Conservation (phyloP, 2,888 invertebrate genomes). For the Lapara coniferarum region DNA sequence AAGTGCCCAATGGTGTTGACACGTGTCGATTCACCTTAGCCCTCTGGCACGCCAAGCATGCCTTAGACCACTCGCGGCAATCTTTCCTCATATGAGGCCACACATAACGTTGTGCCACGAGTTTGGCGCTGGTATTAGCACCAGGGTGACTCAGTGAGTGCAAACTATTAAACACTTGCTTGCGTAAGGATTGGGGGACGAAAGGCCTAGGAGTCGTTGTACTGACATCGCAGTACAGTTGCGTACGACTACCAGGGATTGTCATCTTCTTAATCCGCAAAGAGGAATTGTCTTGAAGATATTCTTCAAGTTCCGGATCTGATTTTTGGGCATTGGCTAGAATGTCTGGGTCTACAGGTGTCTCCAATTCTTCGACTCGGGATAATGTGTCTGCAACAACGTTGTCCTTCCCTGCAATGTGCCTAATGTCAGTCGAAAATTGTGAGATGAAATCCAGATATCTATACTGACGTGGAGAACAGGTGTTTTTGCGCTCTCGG, state of each 20-base stretch:
- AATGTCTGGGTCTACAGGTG: background rate
- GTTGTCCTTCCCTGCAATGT: constrained; percentile 39
- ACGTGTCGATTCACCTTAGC: constrained; percentile 13
- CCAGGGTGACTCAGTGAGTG: constrained; percentile 33
- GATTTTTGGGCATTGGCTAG: constrained; percentile 14
- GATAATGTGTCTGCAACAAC: constrained; percentile 50
- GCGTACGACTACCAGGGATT: background rate
- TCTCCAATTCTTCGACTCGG: background rate
- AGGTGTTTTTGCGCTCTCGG: background rate
- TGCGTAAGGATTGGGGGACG: constrained; percentile 27
- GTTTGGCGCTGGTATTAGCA: too few relatives aligned
- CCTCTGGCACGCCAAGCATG: background rate
- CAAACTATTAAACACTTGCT: constrained; percentile 29
- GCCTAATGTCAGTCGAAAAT: constrained; percentile 30
- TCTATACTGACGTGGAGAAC: constrained; percentile 29
- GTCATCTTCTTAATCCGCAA: background rate
- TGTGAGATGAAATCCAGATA: constrained; percentile 31
- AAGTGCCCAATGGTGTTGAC: constrained; percentile 7
- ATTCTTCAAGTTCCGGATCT: background rate
- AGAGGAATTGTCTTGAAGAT: background rate
- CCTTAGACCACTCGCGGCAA: background rate
- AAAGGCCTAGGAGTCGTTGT: constrained; percentile 30
- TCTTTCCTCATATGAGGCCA: constrained; percentile 36
- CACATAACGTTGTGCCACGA: constrained; percentile 35
- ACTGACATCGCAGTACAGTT: constrained; percentile 2